phyloP scores from a whole-genome alignment of 2,113 vertebrate species.

The Campylomormyrus numenius region DNA sequence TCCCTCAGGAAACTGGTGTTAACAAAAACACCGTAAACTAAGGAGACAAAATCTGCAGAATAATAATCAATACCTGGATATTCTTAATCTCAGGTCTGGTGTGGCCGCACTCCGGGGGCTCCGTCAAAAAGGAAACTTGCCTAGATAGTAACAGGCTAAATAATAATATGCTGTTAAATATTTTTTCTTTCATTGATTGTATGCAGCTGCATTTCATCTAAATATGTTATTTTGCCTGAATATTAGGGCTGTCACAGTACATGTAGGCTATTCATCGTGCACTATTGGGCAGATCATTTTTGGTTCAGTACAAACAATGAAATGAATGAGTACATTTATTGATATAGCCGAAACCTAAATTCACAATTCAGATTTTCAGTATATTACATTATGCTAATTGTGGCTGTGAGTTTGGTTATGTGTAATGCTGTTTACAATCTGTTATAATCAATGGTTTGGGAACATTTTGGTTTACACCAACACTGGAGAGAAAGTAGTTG shows the following conservation, averaged over 20 bases:
- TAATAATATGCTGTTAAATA: too few relatives aligned
- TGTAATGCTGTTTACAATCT: not conserved
- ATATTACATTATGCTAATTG: not conserved
- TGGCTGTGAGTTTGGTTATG: not conserved
- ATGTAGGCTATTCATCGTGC: not conserved
- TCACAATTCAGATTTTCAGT: not conserved
- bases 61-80: not conserved
- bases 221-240: too few relatives aligned
- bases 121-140: not conserved
- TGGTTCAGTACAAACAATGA: not conserved
- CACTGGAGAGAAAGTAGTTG: not conserved
- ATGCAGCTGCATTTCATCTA: too few relatives aligned
- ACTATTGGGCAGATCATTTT: not conserved
- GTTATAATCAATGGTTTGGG: not conserved
- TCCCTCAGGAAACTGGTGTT: not conserved
- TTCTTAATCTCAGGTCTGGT: not conserved
- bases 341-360: not conserved
- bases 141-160: not conserved
- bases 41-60: not conserved
- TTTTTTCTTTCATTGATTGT: too few relatives aligned
- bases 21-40: not conserved
- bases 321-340: not conserved
- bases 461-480: not conserved
- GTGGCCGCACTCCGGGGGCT: not conserved
- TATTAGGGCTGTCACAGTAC: too few relatives aligned